Conservation (phyloP, 2,113 vertebrate genomes). For the Dinomys branickii region DNA sequence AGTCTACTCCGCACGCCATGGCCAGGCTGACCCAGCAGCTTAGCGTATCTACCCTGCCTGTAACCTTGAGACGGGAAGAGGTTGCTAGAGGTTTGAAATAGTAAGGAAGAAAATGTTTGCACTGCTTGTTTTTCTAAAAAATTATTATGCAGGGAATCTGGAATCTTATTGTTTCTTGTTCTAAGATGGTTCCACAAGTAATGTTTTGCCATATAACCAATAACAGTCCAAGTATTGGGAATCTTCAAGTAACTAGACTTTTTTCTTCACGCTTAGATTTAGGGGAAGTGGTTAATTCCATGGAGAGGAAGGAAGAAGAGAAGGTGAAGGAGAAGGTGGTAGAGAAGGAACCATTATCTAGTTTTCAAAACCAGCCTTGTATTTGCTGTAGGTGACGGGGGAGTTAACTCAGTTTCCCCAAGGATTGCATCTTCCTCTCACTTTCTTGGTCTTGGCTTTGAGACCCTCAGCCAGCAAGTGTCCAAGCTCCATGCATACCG, state of each 20-base stretch:
- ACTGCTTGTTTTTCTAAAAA: neutral
- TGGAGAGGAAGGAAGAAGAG: neutral
- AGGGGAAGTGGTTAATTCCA: neutral
- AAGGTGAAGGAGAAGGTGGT: neutral
- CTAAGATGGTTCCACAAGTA: neutral
- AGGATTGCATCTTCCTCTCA: fast-evolving
- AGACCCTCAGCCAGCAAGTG: neutral
- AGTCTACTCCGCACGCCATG: fast-evolving
- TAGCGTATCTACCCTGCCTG: fast-evolving
- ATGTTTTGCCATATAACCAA: neutral
- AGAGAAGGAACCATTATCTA: too few relatives aligned
- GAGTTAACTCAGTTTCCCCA: fast-evolving
- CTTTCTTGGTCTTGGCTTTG: neutral
- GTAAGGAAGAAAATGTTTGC: neutral
- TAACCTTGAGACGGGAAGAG: fast-evolving
- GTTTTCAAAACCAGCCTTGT: neutral
- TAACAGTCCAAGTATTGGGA: neutral
- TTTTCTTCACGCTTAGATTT: neutral
- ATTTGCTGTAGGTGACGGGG: neutral
- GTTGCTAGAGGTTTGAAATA: neutral
- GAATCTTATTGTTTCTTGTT: neutral
- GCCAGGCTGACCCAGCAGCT: fast-evolving
- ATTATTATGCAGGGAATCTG: neutral
- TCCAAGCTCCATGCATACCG: fast-evolving
- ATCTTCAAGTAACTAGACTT: neutral